Conservation (phyloP, 2,888 invertebrate species). For the Tipula confusa region DNA sequence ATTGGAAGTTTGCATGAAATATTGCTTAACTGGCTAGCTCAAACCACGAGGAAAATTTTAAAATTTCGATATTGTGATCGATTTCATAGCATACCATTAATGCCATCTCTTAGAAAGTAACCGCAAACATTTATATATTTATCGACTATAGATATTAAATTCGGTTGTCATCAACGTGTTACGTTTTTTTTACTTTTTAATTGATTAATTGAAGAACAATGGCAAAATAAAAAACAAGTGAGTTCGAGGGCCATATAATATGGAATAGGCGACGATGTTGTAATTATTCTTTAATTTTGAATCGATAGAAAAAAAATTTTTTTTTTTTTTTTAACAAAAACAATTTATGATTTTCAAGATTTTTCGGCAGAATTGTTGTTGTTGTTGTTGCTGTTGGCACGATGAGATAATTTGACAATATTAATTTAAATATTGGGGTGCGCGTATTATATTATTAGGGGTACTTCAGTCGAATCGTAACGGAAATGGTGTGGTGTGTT, state of each 20-base stretch:
- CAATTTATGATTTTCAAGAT: background rate
- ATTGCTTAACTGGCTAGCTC: too few species aligned
- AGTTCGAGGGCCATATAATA: background rate
- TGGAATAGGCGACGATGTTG: background rate
- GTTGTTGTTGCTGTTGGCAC: background rate
- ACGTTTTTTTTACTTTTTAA: background rate
- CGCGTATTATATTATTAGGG: background rate
- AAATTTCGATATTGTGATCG: too few species aligned
- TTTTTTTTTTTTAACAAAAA: background rate
- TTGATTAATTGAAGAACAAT: background rate
- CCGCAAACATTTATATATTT: too few species aligned
- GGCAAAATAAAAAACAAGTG: background rate
- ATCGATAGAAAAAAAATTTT: background rate
- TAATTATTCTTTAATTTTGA: background rate
- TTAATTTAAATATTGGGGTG: background rate
- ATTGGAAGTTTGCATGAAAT: too few species aligned
- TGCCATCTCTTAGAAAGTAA: too few species aligned
- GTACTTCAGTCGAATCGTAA: background rate
- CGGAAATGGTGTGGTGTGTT: background rate
- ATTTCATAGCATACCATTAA: too few species aligned
- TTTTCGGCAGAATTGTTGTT: background rate
- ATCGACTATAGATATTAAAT: background rate
- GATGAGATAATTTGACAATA: background rate
- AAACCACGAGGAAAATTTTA: too few species aligned
- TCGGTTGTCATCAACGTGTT: background rate